Evolutionary conservation across 1,140 invertebrate genomes (phyloP), one percentile per base, ranked within the genome.

Genomic region (Heliconius hermathena): DNA sequence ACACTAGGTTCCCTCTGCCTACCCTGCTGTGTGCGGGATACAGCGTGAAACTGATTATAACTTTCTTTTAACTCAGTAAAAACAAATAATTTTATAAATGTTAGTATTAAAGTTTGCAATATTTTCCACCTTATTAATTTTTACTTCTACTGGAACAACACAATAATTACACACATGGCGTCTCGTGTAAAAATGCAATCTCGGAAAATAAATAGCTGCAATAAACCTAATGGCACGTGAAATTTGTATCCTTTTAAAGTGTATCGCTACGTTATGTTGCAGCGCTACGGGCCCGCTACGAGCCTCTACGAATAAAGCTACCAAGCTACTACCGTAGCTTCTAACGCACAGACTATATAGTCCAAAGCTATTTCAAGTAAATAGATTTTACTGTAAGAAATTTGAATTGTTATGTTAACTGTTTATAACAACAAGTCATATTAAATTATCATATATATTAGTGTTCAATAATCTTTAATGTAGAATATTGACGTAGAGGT

Each of bases 221-320:
- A 73, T 81, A 73, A 78, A 83, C 76, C 77, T 83, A 83, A 83
- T 83, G 82, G 79, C 76, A 76, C 79, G 82, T 79, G 74, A 81
- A 83, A 83, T 83, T 83, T 80, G 79, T 79, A 78, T 82, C 78
- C 78, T 73, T 79, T 82, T 79, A 74, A 76, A 80, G 79, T 81
- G 74, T 75, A 77, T 75, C 52, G 77, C 77, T 81, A 79, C 82
- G 76, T 81, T 81, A 81, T 77, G 77, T 52, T 71, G 79, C 79
- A 80, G 78, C 74, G 73, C 49, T 80, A 66, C 77, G 54, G 71
- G 49, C 76, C 38, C 76, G 36, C 76, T 77, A 77, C 76, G 46
- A 77, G 76, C 60, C 70, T 52, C 79, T 81, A 77, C 79, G 76
- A 76, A 41, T 76, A 66, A 46, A 76, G 74, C 60, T 38, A 70